These are phyloP conservation scores for Cygnus olor DNA, from an alignment of 2,797 vertebrate genomes.

Conservation along the genomic window DNA sequence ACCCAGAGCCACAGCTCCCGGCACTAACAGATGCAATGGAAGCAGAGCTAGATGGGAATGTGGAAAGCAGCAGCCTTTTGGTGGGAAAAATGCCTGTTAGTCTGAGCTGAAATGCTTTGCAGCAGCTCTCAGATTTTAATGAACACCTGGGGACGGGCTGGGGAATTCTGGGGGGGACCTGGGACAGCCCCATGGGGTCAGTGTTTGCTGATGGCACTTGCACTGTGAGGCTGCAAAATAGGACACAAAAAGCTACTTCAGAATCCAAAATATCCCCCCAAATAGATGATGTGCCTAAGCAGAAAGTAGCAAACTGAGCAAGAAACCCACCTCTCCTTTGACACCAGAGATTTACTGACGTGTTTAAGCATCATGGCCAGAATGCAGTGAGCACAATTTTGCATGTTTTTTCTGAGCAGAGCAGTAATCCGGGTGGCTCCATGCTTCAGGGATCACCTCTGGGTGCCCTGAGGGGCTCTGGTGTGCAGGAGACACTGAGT, in stretches of 20 bases:
- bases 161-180: fast-evolving
- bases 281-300: background rate
- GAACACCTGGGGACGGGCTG: fast-evolving
- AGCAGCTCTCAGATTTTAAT: background rate
- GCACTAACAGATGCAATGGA: background rate
- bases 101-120: background rate
- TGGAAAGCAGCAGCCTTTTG: background rate
- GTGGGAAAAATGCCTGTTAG: background rate
- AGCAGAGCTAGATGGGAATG: fast-evolving
- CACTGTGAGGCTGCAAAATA: background rate
- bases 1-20: background rate
- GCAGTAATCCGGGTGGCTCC: background rate
- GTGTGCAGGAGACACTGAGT: background rate
- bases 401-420: background rate
- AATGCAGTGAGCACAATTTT: fast-evolving
- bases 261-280: background rate
- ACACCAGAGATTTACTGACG: background rate
- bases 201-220: background rate
- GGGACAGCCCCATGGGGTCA: background rate
- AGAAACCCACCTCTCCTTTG: background rate
- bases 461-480: background rate
- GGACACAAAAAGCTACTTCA: background rate
- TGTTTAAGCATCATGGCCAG: fast-evolving
- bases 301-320: background rate
- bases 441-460: fast-evolving